These are phyloP conservation scores for Poecile montanus DNA, from an alignment of 2,797 vertebrate genomes.

Conservation along the genomic window DNA sequence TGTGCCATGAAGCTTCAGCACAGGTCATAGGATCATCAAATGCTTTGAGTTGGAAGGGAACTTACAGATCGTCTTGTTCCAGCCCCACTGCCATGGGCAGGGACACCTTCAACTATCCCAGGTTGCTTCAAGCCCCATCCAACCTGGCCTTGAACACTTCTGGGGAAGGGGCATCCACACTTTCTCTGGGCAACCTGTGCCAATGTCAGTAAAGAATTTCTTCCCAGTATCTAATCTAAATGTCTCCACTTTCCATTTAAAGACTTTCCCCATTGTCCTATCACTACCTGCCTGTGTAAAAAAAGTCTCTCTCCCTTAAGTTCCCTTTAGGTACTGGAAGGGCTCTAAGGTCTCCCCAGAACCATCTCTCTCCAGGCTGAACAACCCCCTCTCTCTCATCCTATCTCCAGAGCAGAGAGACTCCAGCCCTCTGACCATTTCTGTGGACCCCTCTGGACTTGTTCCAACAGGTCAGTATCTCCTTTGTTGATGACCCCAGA, in stretches of 20 bases:
- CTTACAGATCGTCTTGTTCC: not conserved
- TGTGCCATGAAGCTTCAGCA: accelerated
- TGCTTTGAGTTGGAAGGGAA: not conserved
- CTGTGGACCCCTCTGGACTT: not conserved
- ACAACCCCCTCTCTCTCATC: not conserved
- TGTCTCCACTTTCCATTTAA: not conserved
- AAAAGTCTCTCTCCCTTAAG: not conserved
- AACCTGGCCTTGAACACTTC: not conserved
- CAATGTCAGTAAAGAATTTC: not conserved
- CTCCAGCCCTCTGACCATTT: not conserved
- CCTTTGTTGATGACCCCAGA: not conserved
- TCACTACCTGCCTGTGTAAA: not conserved
- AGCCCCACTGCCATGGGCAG: not conserved
- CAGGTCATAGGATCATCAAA: not conserved
- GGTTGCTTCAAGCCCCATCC: not conserved
- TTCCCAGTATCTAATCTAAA: not conserved
- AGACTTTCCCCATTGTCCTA: not conserved
- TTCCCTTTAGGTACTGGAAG: not conserved
- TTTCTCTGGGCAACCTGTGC: not conserved
- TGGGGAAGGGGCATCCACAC: not conserved
- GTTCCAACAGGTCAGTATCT: not conserved
- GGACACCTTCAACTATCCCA: accelerated
- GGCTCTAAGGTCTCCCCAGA: not conserved
- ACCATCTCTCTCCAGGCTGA: not conserved
- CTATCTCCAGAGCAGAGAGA: not conserved